These are phyloP conservation scores for Limosa lapponica DNA, from an alignment of 2,797 vertebrate genomes.

Conservation along the genomic window DNA sequence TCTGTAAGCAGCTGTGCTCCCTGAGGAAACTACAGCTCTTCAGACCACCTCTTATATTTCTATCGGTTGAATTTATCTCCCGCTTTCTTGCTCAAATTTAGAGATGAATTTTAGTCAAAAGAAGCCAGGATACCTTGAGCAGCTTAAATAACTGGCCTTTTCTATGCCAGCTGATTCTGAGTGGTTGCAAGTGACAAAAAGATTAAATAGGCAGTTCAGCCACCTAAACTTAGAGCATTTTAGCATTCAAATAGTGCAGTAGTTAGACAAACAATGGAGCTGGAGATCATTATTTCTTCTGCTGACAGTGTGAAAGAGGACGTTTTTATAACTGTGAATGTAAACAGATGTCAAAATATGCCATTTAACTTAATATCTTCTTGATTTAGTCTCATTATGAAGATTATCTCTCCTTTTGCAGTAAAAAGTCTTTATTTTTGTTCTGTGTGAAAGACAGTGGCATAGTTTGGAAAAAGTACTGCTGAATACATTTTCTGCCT, in stretches of 20 bases:
- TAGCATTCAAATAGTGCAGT: neutral
- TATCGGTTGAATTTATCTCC: neutral
- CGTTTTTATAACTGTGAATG: neutral
- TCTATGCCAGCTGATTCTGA: neutral
- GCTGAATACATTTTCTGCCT: neutral
- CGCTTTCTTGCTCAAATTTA: neutral
- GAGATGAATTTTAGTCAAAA: neutral
- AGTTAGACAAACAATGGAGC: neutral
- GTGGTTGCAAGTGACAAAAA: neutral
- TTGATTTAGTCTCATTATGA: neutral
- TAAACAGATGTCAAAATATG: slow-evolving; percentile 14
- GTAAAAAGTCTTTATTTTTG: neutral
- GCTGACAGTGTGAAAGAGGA: neutral
- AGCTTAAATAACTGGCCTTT: neutral
- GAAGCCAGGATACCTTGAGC: neutral
- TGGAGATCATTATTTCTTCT: neutral
- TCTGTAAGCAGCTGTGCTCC: neutral
- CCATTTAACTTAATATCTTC: neutral
- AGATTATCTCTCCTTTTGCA: neutral
- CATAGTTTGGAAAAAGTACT: neutral
- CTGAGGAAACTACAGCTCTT: neutral
- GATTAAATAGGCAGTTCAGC: neutral
- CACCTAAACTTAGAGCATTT: neutral
- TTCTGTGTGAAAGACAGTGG: neutral
- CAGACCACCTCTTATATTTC: neutral